Base-by-base conservation (phyloP, 2,113 vertebrate genomes). In the Neolamprologus fasciatus region DNA sequence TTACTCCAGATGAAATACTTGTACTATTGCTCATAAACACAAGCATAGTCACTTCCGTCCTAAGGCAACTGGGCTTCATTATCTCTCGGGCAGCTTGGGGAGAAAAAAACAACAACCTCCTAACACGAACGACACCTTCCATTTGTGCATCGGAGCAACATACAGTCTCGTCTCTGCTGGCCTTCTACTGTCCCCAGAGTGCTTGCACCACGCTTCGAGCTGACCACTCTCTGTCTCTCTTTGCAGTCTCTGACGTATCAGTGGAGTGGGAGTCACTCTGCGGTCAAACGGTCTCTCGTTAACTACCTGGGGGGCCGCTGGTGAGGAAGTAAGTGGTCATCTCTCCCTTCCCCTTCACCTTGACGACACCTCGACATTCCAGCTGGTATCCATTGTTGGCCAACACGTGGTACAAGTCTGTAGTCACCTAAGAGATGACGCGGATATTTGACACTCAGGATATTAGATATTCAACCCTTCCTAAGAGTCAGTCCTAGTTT, bases 301-400 rank as follows among this genome's bases (percentile, higher is more conserved):
- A 99, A 96, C 97, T 98, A 84, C 93, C 95, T 3, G 86, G 89
- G 16, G 98, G 97, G 28, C 98, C 98, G 3, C 97, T 98, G 58
- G 97, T 98, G 95, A 99, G 98, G 96, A 99, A 99, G 93, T 99
- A 99, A 89, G 98, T 99, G 94, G 97, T 98, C 98, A 99, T 99
- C 94, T 99, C 98, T 14, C 98, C 98, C 89, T 99, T 99, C 89
- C 98, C 98, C 94, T 99, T 99, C 93, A 99, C 98, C 95, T 99
- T 99, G 89, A 99, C 97, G 57, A 98, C 94, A 31, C 98, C 98
- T 82, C 98, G 97, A 84, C 96, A 98, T 94, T 98, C 98, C 96
- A 99, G 95, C 94, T 96, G 96, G 94, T 99, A 99, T 92, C 98
- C 98, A 81, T 97, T 98, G 95, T 96, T 97, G n/a, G 93, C 97